phyloP scores from a whole-genome alignment of 2,113 vertebrate genomes.

The Apeltes quadracus region DNA sequence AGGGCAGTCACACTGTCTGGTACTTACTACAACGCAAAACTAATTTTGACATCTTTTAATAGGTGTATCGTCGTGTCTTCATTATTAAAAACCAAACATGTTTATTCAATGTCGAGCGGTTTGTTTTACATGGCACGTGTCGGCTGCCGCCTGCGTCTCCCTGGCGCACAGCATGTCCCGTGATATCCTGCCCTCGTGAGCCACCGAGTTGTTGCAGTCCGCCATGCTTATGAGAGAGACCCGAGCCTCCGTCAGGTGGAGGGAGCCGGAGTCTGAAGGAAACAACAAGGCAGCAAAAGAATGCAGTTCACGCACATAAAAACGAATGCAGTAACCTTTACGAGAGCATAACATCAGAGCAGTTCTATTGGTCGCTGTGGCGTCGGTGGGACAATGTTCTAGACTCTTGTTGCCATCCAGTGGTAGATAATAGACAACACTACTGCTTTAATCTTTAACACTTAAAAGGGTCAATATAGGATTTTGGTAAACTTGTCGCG shows the following conservation, averaged over 20 bases:
- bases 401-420: constrained; percentile 23
- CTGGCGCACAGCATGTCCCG: constrained; percentile 64
- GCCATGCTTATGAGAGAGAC: constrained; percentile 43
- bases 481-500: background rate
- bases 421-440: background rate
- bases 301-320: too few relatives aligned
- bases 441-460: background rate
- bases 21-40: background rate
- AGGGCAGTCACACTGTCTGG: background rate
- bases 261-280: constrained; percentile 34
- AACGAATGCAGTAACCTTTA: too few relatives aligned
- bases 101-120: background rate
- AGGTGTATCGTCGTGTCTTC: background rate
- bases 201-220: constrained; percentile 46
- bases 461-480: background rate
- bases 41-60: background rate
- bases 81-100: background rate
- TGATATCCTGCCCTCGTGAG: constrained; percentile 52
- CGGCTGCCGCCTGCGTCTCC: background rate
- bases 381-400: background rate
- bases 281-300: background rate
- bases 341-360: background rate
- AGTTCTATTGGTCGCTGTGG: too few relatives aligned
- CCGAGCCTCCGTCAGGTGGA: constrained; percentile 48
- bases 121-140: constrained; percentile 51